phyloP scores from a whole-genome alignment of 2,797 vertebrate species.

The Poecilia picta region DNA sequence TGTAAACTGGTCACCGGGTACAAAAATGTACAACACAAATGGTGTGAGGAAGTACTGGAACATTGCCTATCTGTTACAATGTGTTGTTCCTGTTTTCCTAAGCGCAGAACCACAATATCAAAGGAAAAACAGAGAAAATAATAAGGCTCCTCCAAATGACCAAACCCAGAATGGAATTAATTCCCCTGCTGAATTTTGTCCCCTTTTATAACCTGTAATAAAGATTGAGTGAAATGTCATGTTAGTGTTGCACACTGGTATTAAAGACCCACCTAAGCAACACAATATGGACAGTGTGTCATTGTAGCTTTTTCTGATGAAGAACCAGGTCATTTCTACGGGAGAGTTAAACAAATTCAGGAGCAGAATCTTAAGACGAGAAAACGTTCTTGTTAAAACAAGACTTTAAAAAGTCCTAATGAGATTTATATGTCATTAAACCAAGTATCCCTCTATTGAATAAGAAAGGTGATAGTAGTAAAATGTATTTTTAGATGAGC shows the following conservation, averaged over 20 bases:
- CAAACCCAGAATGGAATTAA: conserved; percentile 10
- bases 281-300: background rate
- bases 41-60: conserved; percentile 66
- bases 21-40: conserved; percentile 64
- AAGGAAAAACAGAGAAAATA: conserved; percentile 36
- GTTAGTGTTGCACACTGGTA: background rate
- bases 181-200: background rate
- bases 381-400: background rate
- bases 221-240: background rate
- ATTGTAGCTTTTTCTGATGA: background rate
- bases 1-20: conserved; percentile 75
- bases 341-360: background rate
- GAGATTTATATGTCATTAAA: too few species aligned
- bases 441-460: background rate
- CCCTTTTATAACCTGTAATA: background rate
- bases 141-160: conserved; percentile 11
- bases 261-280: background rate
- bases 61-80: conserved; percentile 62
- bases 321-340: background rate
- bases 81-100: conserved; percentile 47
- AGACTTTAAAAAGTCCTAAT: background rate
- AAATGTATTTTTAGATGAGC: background rate
- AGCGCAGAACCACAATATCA: conserved; percentile 6
- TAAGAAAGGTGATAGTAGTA: background rate
- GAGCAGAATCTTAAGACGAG: background rate